Evolutionary conservation across 2,797 vertebrate species (phyloP).

Genomic region (Denticeps clupeoides): DNA sequence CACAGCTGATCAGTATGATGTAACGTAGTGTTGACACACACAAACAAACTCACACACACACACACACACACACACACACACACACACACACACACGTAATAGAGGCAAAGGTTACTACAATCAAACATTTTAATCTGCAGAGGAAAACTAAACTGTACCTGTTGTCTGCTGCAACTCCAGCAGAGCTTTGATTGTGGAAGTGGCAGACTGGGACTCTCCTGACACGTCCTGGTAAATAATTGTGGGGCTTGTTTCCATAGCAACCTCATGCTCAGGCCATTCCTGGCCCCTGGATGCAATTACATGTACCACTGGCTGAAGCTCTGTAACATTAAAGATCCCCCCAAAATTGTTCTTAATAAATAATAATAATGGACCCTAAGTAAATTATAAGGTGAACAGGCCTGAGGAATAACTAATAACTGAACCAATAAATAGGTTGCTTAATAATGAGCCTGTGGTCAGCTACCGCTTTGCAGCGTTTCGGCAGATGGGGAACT

Average conservation of each 20-base stretch:
- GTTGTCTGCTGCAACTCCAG: constrained; percentile 92
- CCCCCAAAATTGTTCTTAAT: too few relatives aligned
- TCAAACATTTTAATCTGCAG: too few relatives aligned
- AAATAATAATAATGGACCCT: too few relatives aligned
- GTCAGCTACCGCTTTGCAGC: constrained; percentile 46
- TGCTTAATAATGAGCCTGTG: not conserved
- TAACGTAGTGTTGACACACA: not conserved
- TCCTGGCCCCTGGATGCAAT: constrained; percentile 89
- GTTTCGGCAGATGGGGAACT: constrained; percentile 63
- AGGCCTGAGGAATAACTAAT: too few relatives aligned
- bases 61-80: too few relatives aligned
- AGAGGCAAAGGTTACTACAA: too few relatives aligned
- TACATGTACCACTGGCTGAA: constrained; percentile 81
- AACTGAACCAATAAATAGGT: too few relatives aligned
- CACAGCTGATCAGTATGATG: too few relatives aligned
- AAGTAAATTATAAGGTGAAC: too few relatives aligned
- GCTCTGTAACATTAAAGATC: too few relatives aligned
- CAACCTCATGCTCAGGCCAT: constrained; percentile 91
- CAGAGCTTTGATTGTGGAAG: constrained; percentile 93
- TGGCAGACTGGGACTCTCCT: constrained; percentile 84
- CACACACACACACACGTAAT: too few relatives aligned
- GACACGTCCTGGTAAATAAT: constrained; percentile 92
- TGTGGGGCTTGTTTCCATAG: constrained; percentile 84
- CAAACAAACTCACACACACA: not conserved
- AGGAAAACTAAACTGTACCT: constrained; percentile 49